Evolutionary conservation across 2,113 vertebrate species (phyloP).

Genomic region (Delphinus delphis): DNA sequence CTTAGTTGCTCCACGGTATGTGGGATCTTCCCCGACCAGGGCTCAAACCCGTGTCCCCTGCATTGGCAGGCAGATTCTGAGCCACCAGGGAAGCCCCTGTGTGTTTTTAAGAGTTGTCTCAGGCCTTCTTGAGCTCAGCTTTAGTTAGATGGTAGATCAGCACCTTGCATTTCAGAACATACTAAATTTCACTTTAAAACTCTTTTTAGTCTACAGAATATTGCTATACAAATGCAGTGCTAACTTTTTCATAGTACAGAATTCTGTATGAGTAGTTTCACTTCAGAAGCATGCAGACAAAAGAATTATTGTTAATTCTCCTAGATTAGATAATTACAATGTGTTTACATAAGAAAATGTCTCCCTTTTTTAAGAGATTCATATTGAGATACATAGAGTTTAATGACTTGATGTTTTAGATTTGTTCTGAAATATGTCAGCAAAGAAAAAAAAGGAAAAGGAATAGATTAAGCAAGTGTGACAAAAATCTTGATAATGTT

Average conservation of each 20-base stretch:
- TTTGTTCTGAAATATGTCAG: constrained; percentile 1
- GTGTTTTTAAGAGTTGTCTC: constrained; percentile 28
- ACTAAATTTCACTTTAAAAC: neutral
- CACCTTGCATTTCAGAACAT: neutral
- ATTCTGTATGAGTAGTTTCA: neutral
- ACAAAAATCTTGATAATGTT: constrained; percentile 5
- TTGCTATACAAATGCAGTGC: neutral
- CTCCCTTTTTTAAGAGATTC: neutral
- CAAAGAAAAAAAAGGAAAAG: neutral
- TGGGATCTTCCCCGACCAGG: too few relatives aligned
- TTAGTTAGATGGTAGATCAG: neutral
- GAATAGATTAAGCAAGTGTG: neutral
- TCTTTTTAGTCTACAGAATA: neutral
- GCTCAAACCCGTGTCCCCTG: too few relatives aligned
- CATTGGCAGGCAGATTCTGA: too few relatives aligned
- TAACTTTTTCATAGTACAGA: neutral
- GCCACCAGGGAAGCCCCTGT: neutral
- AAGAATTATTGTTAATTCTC: neutral
- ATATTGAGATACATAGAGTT: neutral
- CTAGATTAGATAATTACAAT: neutral
- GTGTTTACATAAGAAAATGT: neutral
- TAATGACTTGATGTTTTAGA: neutral
- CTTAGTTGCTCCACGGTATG: too few relatives aligned
- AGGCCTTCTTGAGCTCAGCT: neutral
- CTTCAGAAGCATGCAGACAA: neutral